phyloP scores from a whole-genome alignment of 2,797 vertebrate species.

The Megaceryle alcyon region DNA sequence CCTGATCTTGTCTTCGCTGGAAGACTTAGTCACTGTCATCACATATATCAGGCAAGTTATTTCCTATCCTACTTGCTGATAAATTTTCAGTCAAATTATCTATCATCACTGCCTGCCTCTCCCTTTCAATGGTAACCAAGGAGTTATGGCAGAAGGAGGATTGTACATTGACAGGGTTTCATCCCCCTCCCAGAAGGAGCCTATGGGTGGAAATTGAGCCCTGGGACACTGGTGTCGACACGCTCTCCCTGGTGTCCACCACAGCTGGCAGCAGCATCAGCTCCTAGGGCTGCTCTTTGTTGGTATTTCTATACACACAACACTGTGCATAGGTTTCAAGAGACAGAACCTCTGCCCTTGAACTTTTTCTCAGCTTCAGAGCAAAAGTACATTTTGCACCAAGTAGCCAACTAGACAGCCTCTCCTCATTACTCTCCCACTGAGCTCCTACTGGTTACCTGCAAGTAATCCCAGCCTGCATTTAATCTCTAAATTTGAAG shows the following conservation, averaged over 20 bases:
- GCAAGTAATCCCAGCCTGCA: background rate
- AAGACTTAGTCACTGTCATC: background rate
- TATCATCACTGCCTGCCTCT: background rate
- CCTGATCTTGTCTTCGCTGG: background rate
- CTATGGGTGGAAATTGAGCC: background rate
- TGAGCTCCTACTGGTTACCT: background rate
- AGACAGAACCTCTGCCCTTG: background rate
- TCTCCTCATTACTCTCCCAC: background rate
- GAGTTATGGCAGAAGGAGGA: background rate
- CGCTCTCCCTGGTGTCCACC: background rate
- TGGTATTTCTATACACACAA: background rate
- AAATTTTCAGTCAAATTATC: background rate
- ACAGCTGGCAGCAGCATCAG: background rate
- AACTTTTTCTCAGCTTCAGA: background rate
- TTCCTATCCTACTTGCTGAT: background rate
- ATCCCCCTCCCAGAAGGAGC: background rate
- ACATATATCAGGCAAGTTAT: background rate
- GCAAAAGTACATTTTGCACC: background rate
- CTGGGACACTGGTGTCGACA: background rate
- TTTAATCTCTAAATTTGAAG: background rate
- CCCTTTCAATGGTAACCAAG: background rate
- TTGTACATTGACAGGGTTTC: background rate
- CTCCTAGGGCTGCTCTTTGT: background rate
- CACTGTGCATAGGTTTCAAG: background rate
- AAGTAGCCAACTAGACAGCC: background rate